These are phyloP conservation scores for Neelides folsomi DNA, from an alignment of 2,888 invertebrate genomes.

Conservation along the genomic window DNA sequence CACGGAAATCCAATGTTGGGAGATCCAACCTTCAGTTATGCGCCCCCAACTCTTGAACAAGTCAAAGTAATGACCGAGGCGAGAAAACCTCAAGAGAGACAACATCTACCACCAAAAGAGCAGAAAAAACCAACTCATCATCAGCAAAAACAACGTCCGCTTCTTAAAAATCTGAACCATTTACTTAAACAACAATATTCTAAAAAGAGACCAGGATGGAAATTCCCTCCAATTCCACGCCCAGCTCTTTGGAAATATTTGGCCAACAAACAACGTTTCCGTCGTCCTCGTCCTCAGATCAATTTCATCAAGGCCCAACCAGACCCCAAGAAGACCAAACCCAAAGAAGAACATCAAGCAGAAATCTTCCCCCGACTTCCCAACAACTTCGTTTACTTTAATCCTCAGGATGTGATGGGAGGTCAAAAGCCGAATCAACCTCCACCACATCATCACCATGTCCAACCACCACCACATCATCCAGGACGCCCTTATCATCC, in stretches of 20 bases:
- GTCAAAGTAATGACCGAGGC: constrained; percentile 20
- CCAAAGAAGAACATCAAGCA: constrained; percentile 19
- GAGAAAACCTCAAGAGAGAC: not conserved
- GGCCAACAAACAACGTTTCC: constrained; percentile 19
- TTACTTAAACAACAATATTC: constrained; percentile 4
- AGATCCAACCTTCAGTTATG: constrained; percentile 31
- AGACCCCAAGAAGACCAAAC: constrained; percentile 8
- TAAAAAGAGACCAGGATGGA: not conserved
- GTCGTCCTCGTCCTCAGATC: constrained; percentile 4
- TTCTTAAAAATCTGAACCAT: not conserved
- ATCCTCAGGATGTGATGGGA: constrained; percentile 22
- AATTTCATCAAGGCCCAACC: not conserved
- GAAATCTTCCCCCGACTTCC: constrained; percentile 25
- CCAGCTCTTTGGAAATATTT: constrained; percentile 25
- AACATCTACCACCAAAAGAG: not conserved
- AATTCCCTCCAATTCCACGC: not conserved
- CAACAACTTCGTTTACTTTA: constrained; percentile 27
- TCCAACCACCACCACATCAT: not conserved
- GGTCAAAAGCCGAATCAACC: constrained; percentile 6
- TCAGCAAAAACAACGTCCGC: not conserved
- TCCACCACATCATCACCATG: constrained; percentile 2
- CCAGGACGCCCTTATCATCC: too few relatives aligned
- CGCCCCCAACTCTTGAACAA: constrained; percentile 27
- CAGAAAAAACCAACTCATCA: not conserved
- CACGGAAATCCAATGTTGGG: constrained; percentile 26